Conservation (phyloP, 2,888 invertebrate genomes). For the Campopleginae sp. region DNA sequence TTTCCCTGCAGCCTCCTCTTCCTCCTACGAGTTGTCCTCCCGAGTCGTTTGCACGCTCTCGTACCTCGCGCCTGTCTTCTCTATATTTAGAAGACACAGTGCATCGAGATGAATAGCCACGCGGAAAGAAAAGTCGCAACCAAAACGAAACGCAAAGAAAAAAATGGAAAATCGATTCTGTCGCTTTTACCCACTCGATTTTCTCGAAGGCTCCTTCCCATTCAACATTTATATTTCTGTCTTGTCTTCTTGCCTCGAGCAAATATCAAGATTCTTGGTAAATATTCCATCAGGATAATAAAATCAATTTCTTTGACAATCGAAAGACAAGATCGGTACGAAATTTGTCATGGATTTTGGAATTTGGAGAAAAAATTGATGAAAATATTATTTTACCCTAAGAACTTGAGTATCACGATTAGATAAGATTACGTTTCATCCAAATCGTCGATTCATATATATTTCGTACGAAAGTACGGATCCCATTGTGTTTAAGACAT, state of each 20-base stretch:
- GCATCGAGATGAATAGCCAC: conserved; percentile 45
- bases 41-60: background rate
- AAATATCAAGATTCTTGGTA: background rate
- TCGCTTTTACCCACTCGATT: conserved; percentile 20
- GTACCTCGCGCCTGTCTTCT: conserved; percentile 2
- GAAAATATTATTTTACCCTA: too few species aligned
- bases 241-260: conserved; percentile 51
- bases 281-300: too few species aligned
- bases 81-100: conserved; percentile 36
- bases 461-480: background rate
- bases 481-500: background rate
- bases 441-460: background rate
- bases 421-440: background rate
- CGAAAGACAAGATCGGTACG: too few species aligned
- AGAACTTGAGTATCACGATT: too few species aligned
- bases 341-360: too few species aligned
- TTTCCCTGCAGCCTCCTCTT: conserved; percentile 36
- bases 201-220: conserved; percentile 59
- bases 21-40: background rate
- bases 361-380: too few species aligned
- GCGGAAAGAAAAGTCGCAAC: conserved; percentile 33
- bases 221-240: conserved; percentile 65
- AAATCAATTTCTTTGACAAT: too few species aligned
- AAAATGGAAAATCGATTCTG: conserved; percentile 60
- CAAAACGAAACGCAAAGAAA: conserved; percentile 56